phyloP scores from a whole-genome alignment of 2,888 invertebrate species.

The Parnassius apollo region DNA sequence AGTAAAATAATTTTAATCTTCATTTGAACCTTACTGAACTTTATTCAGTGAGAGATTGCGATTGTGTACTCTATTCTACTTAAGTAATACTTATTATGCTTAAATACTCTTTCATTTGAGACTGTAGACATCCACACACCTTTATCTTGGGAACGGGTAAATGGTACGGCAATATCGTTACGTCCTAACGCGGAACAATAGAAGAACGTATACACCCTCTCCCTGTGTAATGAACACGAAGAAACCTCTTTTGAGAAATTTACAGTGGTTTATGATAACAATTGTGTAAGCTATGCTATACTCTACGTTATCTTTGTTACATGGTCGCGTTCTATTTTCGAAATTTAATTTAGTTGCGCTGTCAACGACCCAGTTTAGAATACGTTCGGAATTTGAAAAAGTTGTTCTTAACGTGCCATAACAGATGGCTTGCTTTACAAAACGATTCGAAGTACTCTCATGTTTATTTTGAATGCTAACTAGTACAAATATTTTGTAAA shows the following conservation, averaged over 20 bases:
- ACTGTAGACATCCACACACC: conserved; percentile 47
- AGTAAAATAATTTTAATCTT: conserved; percentile 21
- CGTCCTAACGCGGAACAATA: conserved; percentile 59
- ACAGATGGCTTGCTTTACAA: conserved; percentile 8
- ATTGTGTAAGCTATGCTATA: conserved; percentile 33
- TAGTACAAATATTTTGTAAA: no score
- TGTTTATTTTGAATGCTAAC: no score
- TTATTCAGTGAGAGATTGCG: conserved; percentile 20
- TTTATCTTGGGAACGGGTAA: conserved; percentile 61
- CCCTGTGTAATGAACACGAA: conserved; percentile 53
- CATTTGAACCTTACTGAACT: background rate
- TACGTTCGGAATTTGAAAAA: conserved; percentile 29
- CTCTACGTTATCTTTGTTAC: conserved; percentile 22
- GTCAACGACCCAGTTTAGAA: conserved; percentile 33
- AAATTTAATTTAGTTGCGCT: conserved; percentile 30
- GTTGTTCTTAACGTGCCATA: conserved; percentile 22
- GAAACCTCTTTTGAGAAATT: conserved; percentile 42
- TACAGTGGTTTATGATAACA: conserved; percentile 36
- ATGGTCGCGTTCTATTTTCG: conserved; percentile 30
- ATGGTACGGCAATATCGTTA: conserved; percentile 61
- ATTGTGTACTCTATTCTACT: conserved; percentile 20
- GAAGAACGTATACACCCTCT: conserved; percentile 46
- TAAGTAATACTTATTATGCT: conserved; percentile 38
- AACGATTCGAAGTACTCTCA: no score
- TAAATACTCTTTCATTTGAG: conserved; percentile 51